A percentile compares a stretch with the other conserved stretches of the same genome.
These are phyloP conservation scores for Notodonta ziczac DNA, from an alignment of 2,888 invertebrate species.

Conservation along the genomic window DNA sequence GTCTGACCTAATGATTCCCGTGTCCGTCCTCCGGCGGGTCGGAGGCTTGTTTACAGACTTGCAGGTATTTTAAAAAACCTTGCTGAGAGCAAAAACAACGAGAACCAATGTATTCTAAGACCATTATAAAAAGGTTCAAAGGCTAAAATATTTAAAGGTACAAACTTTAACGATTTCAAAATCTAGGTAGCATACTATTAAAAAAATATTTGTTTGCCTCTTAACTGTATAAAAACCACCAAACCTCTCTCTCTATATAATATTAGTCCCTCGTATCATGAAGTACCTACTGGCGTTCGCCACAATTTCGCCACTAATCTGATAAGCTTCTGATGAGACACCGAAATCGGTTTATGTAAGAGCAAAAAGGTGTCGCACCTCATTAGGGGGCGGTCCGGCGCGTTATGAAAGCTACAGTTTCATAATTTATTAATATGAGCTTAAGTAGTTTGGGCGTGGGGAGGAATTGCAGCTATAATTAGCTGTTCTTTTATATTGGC, in stretches of 20 bases:
- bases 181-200: no score
- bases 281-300: slow-evolving; percentile 27
- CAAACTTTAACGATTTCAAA: no score
- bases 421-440: slow-evolving; percentile 3
- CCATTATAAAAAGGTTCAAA: no score
- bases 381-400: slow-evolving; percentile 27
- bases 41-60: no score
- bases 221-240: not conserved
- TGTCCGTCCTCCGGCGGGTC: no score
- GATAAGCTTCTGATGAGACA: slow-evolving; percentile 60
- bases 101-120: no score
- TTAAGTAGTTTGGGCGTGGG: not conserved
- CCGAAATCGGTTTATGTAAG: slow-evolving; percentile 49
- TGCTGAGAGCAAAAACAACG: no score
- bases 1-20: no score
- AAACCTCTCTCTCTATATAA: not conserved
- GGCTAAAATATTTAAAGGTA: no score
- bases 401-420: not conserved
- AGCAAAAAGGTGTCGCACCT: slow-evolving; percentile 43
- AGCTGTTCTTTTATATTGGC: not conserved
- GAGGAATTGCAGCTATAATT: not conserved
- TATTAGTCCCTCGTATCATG: not conserved
- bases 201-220: no score
- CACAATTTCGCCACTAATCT: slow-evolving; percentile 58
- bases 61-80: no score